Conservation (phyloP, 2,797 vertebrate species). For the Cheirogaleus major region DNA sequence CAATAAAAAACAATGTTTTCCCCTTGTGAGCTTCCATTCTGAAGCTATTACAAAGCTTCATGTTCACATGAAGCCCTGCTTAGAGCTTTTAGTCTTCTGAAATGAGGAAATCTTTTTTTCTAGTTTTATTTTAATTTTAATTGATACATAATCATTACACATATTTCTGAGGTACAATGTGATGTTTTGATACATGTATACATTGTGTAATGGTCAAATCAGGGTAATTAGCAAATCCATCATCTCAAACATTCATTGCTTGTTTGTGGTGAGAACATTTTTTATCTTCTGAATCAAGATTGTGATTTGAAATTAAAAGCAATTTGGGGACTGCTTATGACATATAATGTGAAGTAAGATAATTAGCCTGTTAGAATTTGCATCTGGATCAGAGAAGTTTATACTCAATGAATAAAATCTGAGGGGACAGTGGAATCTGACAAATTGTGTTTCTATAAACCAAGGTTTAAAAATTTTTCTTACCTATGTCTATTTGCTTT, state of each 20-base stretch:
- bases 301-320: not conserved
- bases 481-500: not conserved
- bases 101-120: not conserved
- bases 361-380: not conserved
- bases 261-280: not conserved
- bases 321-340: not conserved
- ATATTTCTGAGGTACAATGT: not conserved
- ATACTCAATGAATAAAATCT: not conserved
- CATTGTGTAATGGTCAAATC: not conserved
- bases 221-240: not conserved
- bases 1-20: not conserved
- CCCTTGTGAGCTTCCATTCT: not conserved
- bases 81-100: not conserved
- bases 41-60: not conserved
- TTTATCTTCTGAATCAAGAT: not conserved
- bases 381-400: not conserved
- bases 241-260: not conserved
- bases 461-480: not conserved
- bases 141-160: not conserved
- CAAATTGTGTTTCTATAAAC: not conserved
- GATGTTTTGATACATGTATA: not conserved
- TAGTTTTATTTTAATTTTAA: not conserved
- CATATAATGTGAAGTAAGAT: not conserved
- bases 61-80: not conserved
- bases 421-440: not conserved